Evolutionary conservation across 2,113 vertebrate species (phyloP), one percentile per base, ranked within the genome.

Genomic region (Archocentrus centrarchus): DNA sequence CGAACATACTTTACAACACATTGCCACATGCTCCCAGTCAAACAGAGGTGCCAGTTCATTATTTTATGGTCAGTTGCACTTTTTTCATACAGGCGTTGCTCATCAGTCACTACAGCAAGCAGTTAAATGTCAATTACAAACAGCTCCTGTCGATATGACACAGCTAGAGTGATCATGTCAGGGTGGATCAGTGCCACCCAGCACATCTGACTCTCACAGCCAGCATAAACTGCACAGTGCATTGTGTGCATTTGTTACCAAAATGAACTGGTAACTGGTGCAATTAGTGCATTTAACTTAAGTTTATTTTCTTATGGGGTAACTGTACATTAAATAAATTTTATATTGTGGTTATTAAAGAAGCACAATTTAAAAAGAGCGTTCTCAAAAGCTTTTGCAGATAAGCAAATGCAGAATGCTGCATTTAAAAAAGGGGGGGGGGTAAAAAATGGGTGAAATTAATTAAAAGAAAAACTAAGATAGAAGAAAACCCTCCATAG

Each of bases 101-200:
- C 88, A 82, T 20, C 83, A 83, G 62, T 86, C 79, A 82, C 1
- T 75, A 22, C 41, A 83, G 82, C 85, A 80, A 64, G 87, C 76
- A 76, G 86, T 85, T 81, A 89, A 79, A 88, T 64, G 79, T 89
- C 91, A 93, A 89, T 92, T 90, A 84, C 81, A 82, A 76, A 76
- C 58, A 79, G 78, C 78, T 80, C 60, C 77, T 75, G 89, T 90
- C 73, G 27, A 85, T 91, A 81, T 22, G 79, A 58, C 59, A 61
- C 82, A 75, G 60, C 47, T 8, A 14, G n/a, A 64, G 61, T 2
- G 47, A 62, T 81, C 11, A 2, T 27, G 79, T n/a, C 30, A 4
- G 53, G 79, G 78, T 6, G 76, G 14, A 80, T 89, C 57, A 78
- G 77, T 22, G 39, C 81, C 79, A 77, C 57, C 61, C 79, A 57